Base-by-base conservation (phyloP, 2,888 invertebrate genomes). In the Fragum sueziense region DNA sequence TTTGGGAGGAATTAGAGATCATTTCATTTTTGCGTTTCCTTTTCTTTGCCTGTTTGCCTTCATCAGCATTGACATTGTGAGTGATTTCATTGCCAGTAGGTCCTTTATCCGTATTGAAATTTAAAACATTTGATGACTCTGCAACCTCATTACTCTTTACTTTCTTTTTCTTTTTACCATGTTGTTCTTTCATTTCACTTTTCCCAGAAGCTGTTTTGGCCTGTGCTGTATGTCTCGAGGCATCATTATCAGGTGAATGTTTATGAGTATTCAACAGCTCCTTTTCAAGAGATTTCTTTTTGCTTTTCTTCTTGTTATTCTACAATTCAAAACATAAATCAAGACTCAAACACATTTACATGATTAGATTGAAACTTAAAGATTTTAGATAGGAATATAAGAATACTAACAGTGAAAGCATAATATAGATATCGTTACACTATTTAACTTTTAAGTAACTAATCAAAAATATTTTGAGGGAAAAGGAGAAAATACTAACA, bases 231-330 rank as follows among this genome's bases (percentile, higher is more conserved):
- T n/a, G n/a, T n/a, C n/a, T n/a, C n/a, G n/a, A n/a, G n/a, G n/a
- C n/a, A n/a, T n/a, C n/a, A n/a, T n/a, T n/a, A n/a, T n/a, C n/a
- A n/a, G n/a, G n/a, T n/a, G n/a, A 4, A 47, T 14, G 17, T 29
- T 20, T 61, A 14, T 4, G 17, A 9, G 4, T 47, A 22, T 57
- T 25, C 59, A 22, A n/a, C 59, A 20, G 4, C 2, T 7, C n/a
- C 59, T 29, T 61, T 82, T 75, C 67, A 61, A 52, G 14, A 54
- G 65, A 31, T 65, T 57, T 70, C 70, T 79, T 51, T 70, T 76
- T 47, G 51, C 68, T 72, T 76, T 59, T 34, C 77, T 75, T 68
- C 69, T 70, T 57, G 4, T 20, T n/a, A 29, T 25, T 57, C 29
- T 57, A 25, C 3, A 25, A 25, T 7, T 7, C 11, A 25, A 57